These are phyloP conservation scores for Diogma glabrata DNA, from an alignment of 2,888 invertebrate species.

Conservation along the genomic window DNA sequence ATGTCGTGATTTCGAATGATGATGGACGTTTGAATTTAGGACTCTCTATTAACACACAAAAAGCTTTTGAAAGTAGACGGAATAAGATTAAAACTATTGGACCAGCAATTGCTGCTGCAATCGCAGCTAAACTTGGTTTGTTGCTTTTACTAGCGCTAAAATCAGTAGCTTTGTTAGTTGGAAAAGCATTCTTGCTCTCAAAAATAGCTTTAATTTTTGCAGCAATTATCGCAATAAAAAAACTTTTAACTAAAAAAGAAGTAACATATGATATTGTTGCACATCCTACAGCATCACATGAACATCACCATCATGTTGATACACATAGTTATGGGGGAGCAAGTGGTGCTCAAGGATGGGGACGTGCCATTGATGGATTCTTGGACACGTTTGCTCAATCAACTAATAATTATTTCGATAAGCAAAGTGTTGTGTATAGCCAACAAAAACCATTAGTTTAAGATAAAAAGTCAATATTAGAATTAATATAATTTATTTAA, in stretches of 20 bases:
- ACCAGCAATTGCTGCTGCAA: constrained; percentile 54
- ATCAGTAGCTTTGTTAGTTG: constrained; percentile 66
- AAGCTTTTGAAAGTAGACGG: constrained; percentile 50
- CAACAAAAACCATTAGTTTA: constrained; percentile 39
- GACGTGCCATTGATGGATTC: constrained; percentile 37
- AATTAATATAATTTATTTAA: too few relatives aligned
- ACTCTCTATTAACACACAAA: constrained; percentile 53
- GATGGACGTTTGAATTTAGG: constrained; percentile 48
- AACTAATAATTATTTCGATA: constrained; percentile 35
- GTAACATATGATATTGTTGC: constrained; percentile 67
- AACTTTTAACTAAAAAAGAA: constrained; percentile 57
- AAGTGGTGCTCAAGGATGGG: constrained; percentile 36
- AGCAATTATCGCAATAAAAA: constrained; percentile 70
- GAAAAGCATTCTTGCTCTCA: constrained; percentile 72
- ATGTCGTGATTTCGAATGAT: constrained; percentile 58
- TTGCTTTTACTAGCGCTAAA: constrained; percentile 72
- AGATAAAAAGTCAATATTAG: too few relatives aligned
- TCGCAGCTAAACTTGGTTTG: constrained; percentile 68
- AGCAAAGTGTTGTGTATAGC: constrained; percentile 51
- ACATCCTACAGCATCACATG: constrained; percentile 51
- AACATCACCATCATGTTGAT: constrained; percentile 34
- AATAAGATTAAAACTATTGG: constrained; percentile 63
- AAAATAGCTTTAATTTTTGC: constrained; percentile 74
- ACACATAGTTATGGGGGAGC: background rate
- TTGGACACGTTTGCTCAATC: constrained; percentile 37